Base-by-base conservation (phyloP, 2,113 vertebrate genomes). In the Rhabdornis inornatus region DNA sequence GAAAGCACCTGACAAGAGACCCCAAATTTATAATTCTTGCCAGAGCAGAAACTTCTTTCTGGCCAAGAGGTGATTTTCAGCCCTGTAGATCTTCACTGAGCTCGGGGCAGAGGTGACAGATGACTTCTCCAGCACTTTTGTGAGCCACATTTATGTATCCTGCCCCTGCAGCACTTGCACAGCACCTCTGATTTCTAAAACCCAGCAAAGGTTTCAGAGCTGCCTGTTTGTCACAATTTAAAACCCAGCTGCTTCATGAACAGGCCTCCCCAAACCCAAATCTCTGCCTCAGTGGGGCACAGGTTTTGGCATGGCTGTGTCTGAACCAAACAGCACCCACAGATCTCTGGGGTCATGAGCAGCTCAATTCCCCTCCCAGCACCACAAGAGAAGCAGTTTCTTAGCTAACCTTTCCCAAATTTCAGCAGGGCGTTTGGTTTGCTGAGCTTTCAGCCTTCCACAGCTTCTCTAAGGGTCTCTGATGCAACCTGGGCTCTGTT, bases 221-320 rank as follows among this genome's bases (percentile, higher is more conserved):
- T 83, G 57, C 56, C 78, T 9, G 9, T 31, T 61, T 5, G 1
- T 68, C 17, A 2, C 30, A 37, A 85, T 39, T 92, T 65, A 90
- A 60, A 56, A 82, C 49, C 14, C 49, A 68, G 33, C 80, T 87
- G 69, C 35, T 35, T 28, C 18, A 59, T 2, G 23, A 63, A 40
- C 40, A 59, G 37, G 17, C 10, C 70, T 87, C 89, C 1, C 77
- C 50, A 70, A 44, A 61, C 1, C 18, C 56, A 61, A 1, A n/a
- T 35, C 49, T 64, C 64, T 52, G 60, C 13, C 49, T 56, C 49
- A 17, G 47, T 4, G 39, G 86, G 12, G 50, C 42, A 20, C 7
- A 5, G n/a, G 17, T 13, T 28, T 78, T 22, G 30, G 14, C 25
- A 60, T 0, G 1, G 28, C 33, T 1, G 0, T 15, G 31, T 25